Percentiles rank a stretch among this genome's conserved stretches.
phyloP scores from a whole-genome alignment of 2,888 invertebrate species.

The Meloe dianella region DNA sequence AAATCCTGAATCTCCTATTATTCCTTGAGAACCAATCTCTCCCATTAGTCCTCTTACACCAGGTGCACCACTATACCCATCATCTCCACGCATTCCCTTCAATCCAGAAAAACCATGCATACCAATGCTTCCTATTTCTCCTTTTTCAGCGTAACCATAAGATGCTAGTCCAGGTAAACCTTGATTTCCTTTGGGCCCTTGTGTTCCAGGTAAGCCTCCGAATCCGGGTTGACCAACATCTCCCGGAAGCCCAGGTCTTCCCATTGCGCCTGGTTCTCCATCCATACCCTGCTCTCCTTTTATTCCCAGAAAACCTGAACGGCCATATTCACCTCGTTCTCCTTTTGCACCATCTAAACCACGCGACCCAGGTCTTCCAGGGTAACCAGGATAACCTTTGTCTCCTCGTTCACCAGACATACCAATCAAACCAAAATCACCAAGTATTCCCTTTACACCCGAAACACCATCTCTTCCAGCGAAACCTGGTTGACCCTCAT shows the following conservation, averaged over 20 bases:
- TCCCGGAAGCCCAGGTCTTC: conserved; percentile 64
- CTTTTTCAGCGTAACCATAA: conserved; percentile 59
- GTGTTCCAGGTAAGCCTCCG: conserved; percentile 62
- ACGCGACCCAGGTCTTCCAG: conserved; percentile 52
- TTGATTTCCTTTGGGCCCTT: conserved; percentile 62
- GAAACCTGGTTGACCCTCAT: conserved; percentile 50
- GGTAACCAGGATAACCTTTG: conserved; percentile 59
- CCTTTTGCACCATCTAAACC: conserved; percentile 66
- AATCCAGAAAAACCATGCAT: conserved; percentile 57
- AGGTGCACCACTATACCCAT: conserved; percentile 64
- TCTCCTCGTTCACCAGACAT: conserved; percentile 62
- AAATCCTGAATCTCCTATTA: conserved; percentile 60
- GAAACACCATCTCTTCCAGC: conserved; percentile 54
- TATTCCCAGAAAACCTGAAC: conserved; percentile 49
- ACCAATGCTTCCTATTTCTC: conserved; percentile 65
- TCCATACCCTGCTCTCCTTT: conserved; percentile 76
- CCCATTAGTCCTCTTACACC: conserved; percentile 65
- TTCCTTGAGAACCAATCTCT: conserved; percentile 63
- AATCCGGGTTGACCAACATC: conserved; percentile 61
- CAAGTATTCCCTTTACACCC: conserved; percentile 57
- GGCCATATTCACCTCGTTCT: conserved; percentile 61
- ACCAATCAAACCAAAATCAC: conserved; percentile 50
- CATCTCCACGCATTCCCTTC: conserved; percentile 65
- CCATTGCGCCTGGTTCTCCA: conserved; percentile 73
- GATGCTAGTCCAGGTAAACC: conserved; percentile 60